Conservation (phyloP, 2,888 invertebrate genomes). For the Augiades crinisus region DNA sequence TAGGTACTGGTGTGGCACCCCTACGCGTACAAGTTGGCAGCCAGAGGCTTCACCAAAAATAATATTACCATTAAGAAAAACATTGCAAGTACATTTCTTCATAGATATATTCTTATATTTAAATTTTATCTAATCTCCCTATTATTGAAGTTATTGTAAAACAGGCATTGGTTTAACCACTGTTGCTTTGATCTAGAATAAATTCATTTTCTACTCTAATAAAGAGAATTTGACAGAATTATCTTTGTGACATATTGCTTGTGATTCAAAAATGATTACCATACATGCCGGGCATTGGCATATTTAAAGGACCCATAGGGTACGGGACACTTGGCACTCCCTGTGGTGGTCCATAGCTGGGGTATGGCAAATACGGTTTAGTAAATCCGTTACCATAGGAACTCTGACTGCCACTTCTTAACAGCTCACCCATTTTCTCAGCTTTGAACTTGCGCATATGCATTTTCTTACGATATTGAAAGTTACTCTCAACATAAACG, state of each 20-base stretch:
- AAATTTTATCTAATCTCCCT: too few relatives aligned
- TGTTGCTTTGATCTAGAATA: not conserved
- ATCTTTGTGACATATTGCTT: not conserved
- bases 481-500: too few relatives aligned
- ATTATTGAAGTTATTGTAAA: not conserved
- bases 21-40: too few relatives aligned
- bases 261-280: slow-evolving; percentile 64
- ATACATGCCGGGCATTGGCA: slow-evolving; percentile 88
- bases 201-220: slow-evolving; percentile 7
- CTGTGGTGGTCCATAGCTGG: slow-evolving; percentile 65
- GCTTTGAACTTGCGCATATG: slow-evolving; percentile 92
- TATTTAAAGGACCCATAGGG: slow-evolving; percentile 86
- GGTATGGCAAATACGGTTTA: slow-evolving; percentile 70
- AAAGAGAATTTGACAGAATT: not conserved
- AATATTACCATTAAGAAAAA: too few relatives aligned
- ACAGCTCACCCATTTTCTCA: slow-evolving; percentile 93
- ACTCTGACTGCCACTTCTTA: slow-evolving; percentile 64
- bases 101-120: too few relatives aligned
- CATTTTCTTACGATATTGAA: slow-evolving; percentile 81
- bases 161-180: slow-evolving; percentile 19
- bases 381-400: slow-evolving; percentile 62
- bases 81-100: too few relatives aligned
- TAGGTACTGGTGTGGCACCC: too few relatives aligned
- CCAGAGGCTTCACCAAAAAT: too few relatives aligned
- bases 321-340: slow-evolving; percentile 85